Evolutionary conservation across 1,140 invertebrate genomes (phyloP), one percentile per base, ranked within the genome.

Genomic region (Temnothorax nylanderi): DNA sequence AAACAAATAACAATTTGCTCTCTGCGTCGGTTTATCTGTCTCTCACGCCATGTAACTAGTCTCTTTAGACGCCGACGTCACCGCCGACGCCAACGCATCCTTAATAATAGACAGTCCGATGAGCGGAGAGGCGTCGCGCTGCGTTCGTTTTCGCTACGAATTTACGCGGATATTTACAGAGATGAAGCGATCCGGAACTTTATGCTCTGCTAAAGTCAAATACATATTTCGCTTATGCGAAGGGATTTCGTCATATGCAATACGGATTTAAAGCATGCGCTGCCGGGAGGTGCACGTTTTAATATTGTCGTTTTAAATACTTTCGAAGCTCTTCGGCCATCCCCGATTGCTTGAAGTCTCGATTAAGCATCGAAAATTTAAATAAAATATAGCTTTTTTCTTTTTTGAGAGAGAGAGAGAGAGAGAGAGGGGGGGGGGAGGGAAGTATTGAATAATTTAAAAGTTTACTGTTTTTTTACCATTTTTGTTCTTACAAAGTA

Each of bases 101-200:
- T 77, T 77, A 77, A 77, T 77, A 80, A 80, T 67, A 67, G 13
- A 80, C 32, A 34, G 26, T 11, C n/a, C 26, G 62, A 67, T 34
- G 44, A 64, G 44, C 32, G 32, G 34, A n/a, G 54, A 37, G 21
- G 26, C 18, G 41, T 78, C 62, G 34, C 8, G 47, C 37, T 26
- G 58, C 60, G 71, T 34, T 77, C 8, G 8, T 60, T 62, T 65
- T 37, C 47, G 32, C 32, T 44, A 16, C 26, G 41, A 77, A 77
- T 77, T 77, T 44, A 62, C 34, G 11, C 62, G n/a, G 47, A 80
- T 51, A 67, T 49, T 67, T 67, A 49, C 32, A 37, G n/a, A 32
- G 32, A 54, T 69, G 62, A 26, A 78, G 47, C 60, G 47, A 77
- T 41, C 32, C 47, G 47, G 16, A 80, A 80, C 49, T 80, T 80